Base-by-base conservation (phyloP, 2,888 invertebrate genomes). In the Hoplodrina blanda region DNA sequence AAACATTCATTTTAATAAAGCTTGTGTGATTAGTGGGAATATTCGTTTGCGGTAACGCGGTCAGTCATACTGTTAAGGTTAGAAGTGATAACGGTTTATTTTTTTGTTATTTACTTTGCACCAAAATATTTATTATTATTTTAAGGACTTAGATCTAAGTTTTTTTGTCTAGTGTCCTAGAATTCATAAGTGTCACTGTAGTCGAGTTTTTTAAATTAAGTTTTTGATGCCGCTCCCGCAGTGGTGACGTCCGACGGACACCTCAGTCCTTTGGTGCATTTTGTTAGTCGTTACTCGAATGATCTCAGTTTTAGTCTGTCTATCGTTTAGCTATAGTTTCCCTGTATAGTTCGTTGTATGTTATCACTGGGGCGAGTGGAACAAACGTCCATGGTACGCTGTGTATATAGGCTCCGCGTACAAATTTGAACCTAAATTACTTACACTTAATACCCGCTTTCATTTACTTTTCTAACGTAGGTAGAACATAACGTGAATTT, bases 401-500 rank as follows among this genome's bases (percentile, higher is more conserved):
- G 95, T 95, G 95, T 95, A 95, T 90, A 93, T 95, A 95, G 91
- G 91, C 95, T 94, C 95, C 94, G 95, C 95, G 95, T 95, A 95
- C 95, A 92, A 92, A 92, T 92, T 94, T 90, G 92, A 95, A 93
- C 93, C 93, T 94, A 92, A 93, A 93, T 91, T 92, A 93, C 93
- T 90, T 92, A 93, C 89, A 91, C 91, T 88, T 92, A 91, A 93
- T 88, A 90, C 94, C 95, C 92, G 95, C 95, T 95, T 95, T 94
- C 93, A 82, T 92, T 93, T 92, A 88, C 89, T 95, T 95, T 95
- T 95, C 93, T 95, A 95, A 94, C 90, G 92, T 96, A 95, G 95
- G 93, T 95, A 95, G 95, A 94, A 91, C 94, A 93, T 95, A 95
- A 96, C 95, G 94, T 96, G 94, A 96, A 96, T 95, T 95, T 95